A percentile compares a stretch with the other conserved stretches of the same genome.
Evolutionary conservation across 2,797 vertebrate genomes (phyloP).

Genomic region (Lindbergichthys nudifrons): DNA sequence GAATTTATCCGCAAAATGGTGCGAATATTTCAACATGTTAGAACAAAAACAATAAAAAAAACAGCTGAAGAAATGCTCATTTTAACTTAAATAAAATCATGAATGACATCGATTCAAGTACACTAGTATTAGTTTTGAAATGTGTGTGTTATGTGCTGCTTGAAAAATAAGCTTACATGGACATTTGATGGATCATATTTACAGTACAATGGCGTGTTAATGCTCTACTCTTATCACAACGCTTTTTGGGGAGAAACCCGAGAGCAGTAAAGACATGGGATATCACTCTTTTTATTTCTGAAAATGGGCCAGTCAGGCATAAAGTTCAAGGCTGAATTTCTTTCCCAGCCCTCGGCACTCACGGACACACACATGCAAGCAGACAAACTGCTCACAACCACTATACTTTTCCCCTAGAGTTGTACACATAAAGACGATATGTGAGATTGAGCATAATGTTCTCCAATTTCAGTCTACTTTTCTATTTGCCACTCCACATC

Average conservation of each 20-base stretch:
- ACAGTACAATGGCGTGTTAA: conserved; percentile 27
- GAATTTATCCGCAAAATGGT: too few species aligned
- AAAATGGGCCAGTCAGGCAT: conserved; percentile 70
- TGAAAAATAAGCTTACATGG: conserved; percentile 2
- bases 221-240: conserved; percentile 28
- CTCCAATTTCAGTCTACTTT: conserved; percentile 41
- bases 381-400: conserved; percentile 47
- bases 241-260: conserved; percentile 70
- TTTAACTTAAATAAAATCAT: conserved; percentile 18
- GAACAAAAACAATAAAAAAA: too few species aligned
- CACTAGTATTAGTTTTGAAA: background rate
- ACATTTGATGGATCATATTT: conserved; percentile 4
- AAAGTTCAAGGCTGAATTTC: conserved; percentile 78
- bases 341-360: conserved; percentile 62
- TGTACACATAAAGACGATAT: conserved; percentile 33
- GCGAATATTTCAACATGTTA: too few species aligned
- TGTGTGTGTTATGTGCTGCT: background rate
- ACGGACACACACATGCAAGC: conserved; percentile 13
- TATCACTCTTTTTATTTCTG: conserved; percentile 64
- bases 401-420: conserved; percentile 47
- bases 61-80: too few species aligned
- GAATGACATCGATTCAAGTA: background rate
- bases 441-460: conserved; percentile 30
- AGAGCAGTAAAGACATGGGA: conserved; percentile 69
- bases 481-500: conserved; percentile 37